These are phyloP conservation scores for Perithous albicinctus DNA, from an alignment of 2,888 invertebrate genomes.

Conservation along the genomic window DNA sequence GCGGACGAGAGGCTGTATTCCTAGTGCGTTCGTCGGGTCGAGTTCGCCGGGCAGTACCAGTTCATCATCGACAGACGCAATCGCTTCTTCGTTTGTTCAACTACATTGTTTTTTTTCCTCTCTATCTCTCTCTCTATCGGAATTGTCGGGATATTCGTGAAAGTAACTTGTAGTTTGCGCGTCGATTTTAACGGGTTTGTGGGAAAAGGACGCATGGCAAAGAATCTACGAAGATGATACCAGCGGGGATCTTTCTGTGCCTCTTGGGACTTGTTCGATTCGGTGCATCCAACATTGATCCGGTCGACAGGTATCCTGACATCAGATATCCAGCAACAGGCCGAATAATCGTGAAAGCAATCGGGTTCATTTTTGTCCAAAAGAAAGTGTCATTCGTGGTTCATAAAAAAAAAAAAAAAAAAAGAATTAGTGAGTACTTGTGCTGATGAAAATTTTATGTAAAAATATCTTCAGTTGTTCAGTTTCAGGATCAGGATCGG, in stretches of 20 bases:
- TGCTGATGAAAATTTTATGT: too few species aligned
- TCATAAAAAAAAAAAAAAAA: too few species aligned
- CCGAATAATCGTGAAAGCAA: too few species aligned
- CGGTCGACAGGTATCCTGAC: constrained; percentile 61
- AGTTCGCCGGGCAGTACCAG: constrained; percentile 44
- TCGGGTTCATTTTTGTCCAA: too few species aligned
- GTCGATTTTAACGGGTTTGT: too few species aligned
- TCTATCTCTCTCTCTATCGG: too few species aligned
- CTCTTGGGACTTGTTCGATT: constrained; percentile 31
- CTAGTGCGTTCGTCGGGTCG: constrained; percentile 42
- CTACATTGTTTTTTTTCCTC: neutral
- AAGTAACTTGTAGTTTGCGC: neutral
- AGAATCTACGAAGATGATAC: neutral
- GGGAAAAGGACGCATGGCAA: too few species aligned
- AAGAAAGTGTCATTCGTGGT: too few species aligned
- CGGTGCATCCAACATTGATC: constrained; percentile 48
- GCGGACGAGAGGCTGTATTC: constrained; percentile 52
- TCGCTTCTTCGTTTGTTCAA: constrained; percentile 2
- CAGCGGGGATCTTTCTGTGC: constrained; percentile 8
- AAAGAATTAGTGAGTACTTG: too few species aligned
- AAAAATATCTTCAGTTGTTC: too few species aligned
- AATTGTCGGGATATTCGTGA: neutral
- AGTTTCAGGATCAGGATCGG: too few species aligned
- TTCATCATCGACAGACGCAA: constrained; percentile 54
- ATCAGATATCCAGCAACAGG: too few species aligned